A percentile compares a stretch with the other conserved stretches of the same genome.
Conservation (phyloP, 2,888 invertebrate genomes). For the Idaea biselata region DNA sequence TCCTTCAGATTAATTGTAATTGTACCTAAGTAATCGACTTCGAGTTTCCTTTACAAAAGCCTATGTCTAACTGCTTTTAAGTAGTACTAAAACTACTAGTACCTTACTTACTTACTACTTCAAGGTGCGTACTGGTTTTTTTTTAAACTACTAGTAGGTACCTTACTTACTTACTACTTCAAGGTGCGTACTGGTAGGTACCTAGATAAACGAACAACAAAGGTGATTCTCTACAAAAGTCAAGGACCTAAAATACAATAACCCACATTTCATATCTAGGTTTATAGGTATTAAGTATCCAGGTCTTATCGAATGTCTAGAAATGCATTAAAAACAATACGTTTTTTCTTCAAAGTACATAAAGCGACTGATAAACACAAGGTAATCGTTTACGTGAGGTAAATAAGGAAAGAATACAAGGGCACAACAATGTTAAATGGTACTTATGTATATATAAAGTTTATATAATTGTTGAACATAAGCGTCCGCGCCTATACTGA, state of each 20-base stretch:
- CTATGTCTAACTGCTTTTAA: no score
- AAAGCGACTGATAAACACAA: constrained; percentile 29
- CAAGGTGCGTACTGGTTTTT: no score
- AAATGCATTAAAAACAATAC: constrained; percentile 1
- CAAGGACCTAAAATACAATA: not conserved
- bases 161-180: no score
- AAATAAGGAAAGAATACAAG: constrained; percentile 36
- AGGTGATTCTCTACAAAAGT: not conserved
- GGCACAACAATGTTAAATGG: constrained; percentile 21
- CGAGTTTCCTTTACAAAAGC: no score
- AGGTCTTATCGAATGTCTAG: not conserved
- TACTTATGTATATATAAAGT: not conserved
- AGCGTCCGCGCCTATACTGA: not conserved
- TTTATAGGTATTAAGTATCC: not conserved
- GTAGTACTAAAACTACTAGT: no score
- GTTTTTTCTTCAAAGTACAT: constrained; percentile 27
- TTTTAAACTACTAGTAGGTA: no score
- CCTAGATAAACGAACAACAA: not conserved
- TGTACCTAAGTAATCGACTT: no score
- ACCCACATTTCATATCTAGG: not conserved
- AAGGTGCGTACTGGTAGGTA: no score
- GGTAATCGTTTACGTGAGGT: constrained; percentile 24
- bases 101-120: no score
- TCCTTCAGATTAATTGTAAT: no score
- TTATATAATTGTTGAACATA: not conserved